Evolutionary conservation across 2,888 invertebrate species (phyloP).

Genomic region (Pristionchus exspectatus): DNA sequence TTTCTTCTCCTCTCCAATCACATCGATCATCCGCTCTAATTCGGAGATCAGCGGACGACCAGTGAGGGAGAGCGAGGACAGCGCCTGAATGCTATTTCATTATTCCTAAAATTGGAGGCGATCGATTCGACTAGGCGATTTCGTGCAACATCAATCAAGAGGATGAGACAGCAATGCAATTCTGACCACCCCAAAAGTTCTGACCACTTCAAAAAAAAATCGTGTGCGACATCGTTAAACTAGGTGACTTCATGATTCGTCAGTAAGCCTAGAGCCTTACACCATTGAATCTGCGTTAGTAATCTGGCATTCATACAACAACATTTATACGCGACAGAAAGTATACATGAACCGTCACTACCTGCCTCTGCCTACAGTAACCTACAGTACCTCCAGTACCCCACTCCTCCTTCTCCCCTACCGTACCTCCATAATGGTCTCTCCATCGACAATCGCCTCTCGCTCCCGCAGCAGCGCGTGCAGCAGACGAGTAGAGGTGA

Average conservation of each 20-base stretch:
- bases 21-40: neutral
- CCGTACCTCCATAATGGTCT: slow-evolving; percentile 38
- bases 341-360: too few relatives aligned
- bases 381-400: neutral
- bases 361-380: neutral
- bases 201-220: neutral
- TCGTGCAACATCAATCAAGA: too few relatives aligned
- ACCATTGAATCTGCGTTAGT: neutral
- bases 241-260: neutral
- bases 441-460: slow-evolving; percentile 20
- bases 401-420: neutral
- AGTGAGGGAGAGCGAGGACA: slow-evolving; percentile 42
- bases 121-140: too few relatives aligned
- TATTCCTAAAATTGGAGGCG: too few relatives aligned
- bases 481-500: neutral
- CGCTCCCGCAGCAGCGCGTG: slow-evolving; percentile 11
- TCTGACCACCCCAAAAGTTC: neutral
- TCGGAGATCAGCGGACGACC: neutral
- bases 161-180: too few relatives aligned
- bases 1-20: neutral
- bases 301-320: too few relatives aligned
- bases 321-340: too few relatives aligned
- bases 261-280: neutral
- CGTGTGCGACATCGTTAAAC: neutral
- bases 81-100: neutral